These are phyloP conservation scores for Salvator merianae DNA, from an alignment of 2,113 vertebrate species.

Conservation along the genomic window DNA sequence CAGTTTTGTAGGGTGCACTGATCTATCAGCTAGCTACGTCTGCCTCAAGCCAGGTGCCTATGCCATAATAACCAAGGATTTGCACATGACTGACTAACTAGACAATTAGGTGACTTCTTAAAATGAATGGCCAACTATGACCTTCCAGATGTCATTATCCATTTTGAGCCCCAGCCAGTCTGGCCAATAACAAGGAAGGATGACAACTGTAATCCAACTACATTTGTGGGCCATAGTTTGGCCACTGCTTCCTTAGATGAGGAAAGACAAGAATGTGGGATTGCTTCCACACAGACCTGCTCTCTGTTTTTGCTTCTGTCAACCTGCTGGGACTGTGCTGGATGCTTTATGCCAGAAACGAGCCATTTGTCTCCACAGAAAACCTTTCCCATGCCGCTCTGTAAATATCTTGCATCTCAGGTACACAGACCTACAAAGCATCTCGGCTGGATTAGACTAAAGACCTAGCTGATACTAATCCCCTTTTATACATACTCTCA, in stretches of 20 bases:
- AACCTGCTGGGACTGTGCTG: not conserved
- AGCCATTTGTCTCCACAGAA: not conserved
- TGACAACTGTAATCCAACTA: too few species aligned
- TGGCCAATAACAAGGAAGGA: too few species aligned
- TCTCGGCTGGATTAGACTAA: not conserved
- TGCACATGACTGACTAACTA: not conserved
- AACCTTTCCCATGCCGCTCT: not conserved
- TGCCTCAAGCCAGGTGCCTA: not conserved
- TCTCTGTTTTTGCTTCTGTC: not conserved
- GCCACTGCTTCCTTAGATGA: not conserved
- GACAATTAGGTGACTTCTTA: not conserved
- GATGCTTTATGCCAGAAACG: not conserved
- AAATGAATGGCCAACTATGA: too few species aligned
- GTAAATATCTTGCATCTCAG: not conserved
- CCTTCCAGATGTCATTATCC: too few species aligned
- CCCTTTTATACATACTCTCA: too few species aligned
- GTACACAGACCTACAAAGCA: not conserved
- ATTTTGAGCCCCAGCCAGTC: too few species aligned
- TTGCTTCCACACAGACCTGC: not conserved
- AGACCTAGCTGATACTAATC: not conserved
- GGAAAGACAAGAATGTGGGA: not conserved
- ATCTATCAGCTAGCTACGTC: slow-evolving; percentile 8
- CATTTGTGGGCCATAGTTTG: not conserved
- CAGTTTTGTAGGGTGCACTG: slow-evolving; percentile 15
- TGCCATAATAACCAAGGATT: not conserved